phyloP scores from a whole-genome alignment of 2,113 vertebrate genomes.

The Oxyruncus cristatus region DNA sequence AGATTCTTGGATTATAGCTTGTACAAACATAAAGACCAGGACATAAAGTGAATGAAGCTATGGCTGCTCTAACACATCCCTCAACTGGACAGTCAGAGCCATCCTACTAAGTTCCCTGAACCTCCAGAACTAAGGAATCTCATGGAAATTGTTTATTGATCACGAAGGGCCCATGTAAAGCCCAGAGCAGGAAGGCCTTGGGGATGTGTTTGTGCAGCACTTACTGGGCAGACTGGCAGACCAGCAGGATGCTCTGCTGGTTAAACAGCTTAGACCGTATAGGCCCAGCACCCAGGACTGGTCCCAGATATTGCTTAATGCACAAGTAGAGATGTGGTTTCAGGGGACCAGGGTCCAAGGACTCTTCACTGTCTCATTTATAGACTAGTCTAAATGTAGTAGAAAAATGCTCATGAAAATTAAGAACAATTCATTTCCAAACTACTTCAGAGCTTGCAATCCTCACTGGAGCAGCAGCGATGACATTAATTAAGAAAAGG shows the following conservation, averaged over 20 bases:
- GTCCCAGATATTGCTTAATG: background rate
- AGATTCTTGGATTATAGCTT: background rate
- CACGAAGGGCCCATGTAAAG: background rate
- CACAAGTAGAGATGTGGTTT: background rate
- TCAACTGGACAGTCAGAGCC: background rate
- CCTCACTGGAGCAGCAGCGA: background rate
- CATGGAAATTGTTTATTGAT: background rate
- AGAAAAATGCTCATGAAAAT: background rate
- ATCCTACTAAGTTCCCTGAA: background rate
- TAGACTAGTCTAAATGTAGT: background rate
- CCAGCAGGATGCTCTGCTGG: background rate
- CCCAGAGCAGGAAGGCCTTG: background rate
- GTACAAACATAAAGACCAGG: background rate
- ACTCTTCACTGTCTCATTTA: background rate
- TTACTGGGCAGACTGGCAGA: background rate
- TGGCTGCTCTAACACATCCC: background rate
- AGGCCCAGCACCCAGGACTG: background rate
- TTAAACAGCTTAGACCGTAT: background rate
- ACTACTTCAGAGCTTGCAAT: background rate
- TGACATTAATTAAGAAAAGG: slow-evolving; percentile 35
- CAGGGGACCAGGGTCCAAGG: background rate
- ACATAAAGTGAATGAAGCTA: background rate
- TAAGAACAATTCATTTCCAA: background rate
- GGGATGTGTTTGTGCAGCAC: accelerated
- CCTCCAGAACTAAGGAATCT: background rate